Percentiles rank a stretch among this genome's conserved stretches.
Conservation (phyloP, 2,888 invertebrate species). For the Liposcelis brunnea region DNA sequence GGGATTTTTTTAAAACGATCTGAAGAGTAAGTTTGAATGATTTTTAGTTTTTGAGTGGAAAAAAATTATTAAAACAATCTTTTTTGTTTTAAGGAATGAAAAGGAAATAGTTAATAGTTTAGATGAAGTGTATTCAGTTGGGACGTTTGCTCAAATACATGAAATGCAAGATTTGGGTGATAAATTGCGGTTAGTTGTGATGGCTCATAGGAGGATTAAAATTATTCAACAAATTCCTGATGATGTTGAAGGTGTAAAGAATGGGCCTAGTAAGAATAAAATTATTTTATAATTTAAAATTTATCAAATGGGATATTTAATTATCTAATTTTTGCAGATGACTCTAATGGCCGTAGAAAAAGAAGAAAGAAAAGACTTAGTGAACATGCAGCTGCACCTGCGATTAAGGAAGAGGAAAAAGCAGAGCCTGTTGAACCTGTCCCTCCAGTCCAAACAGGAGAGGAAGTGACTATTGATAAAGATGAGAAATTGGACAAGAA, state of each 20-base stretch:
- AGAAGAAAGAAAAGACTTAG: constrained; percentile 13
- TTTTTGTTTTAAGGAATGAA: constrained; percentile 41
- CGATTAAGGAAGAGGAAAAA: constrained; percentile 11
- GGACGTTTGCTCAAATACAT: constrained; percentile 95
- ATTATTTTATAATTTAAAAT: constrained; percentile 4
- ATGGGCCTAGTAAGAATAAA: constrained; percentile 11
- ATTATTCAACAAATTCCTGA: constrained; percentile 66
- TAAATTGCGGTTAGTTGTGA: constrained; percentile 75
- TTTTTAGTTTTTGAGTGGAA: constrained; percentile 3
- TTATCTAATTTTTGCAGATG: constrained; percentile 47
- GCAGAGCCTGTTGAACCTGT: constrained; percentile 37
- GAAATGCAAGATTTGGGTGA: constrained; percentile 93
- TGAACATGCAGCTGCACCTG: constrained; percentile 10
- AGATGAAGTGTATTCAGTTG: constrained; percentile 74
- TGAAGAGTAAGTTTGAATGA: constrained; percentile 43
- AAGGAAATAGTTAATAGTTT: constrained; percentile 67
- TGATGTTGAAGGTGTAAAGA: constrained; percentile 36
- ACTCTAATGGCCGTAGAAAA: constrained; percentile 22
- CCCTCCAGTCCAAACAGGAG: constrained; percentile 22
- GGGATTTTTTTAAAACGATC: constrained; percentile 90
- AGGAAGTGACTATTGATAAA: constrained; percentile 14
- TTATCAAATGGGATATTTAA: neutral
- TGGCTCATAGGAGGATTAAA: constrained; percentile 80
- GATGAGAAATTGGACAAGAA: constrained; percentile 16
- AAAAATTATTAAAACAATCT: neutral